A percentile compares a stretch with the other conserved stretches of the same genome.
phyloP scores from a whole-genome alignment of 2,797 vertebrate species.

The Lates japonicus region DNA sequence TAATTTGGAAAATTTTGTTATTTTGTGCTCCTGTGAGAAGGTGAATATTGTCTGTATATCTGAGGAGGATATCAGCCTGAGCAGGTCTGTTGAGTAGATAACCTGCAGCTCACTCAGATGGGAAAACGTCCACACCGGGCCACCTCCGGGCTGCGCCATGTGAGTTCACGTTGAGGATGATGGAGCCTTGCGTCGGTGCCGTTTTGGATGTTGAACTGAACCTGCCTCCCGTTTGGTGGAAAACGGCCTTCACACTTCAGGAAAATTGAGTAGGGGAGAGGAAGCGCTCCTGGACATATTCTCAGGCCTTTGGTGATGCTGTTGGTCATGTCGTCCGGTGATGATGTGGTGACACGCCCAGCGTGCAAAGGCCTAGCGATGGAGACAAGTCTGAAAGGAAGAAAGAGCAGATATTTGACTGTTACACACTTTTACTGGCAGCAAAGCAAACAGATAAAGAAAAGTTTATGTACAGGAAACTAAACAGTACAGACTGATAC shows the following conservation, averaged over 20 bases:
- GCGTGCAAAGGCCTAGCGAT: conserved; percentile 89
- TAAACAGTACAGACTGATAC: background rate
- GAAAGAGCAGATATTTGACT: no score
- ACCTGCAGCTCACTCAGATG: conserved; percentile 97
- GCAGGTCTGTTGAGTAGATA: conserved; percentile 95
- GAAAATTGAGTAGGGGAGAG: conserved; percentile 95
- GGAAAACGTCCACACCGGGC: conserved; percentile 89
- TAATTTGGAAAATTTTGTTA: background rate
- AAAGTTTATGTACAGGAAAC: background rate
- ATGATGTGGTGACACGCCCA: conserved; percentile 97
- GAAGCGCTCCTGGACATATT: conserved; percentile 99
- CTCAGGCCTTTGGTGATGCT: conserved; percentile 97
- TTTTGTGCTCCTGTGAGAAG: background rate
- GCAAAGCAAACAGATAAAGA: background rate
- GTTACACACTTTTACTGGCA: background rate
- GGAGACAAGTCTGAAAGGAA: conserved; percentile 89
- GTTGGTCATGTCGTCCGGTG: conserved; percentile 98
- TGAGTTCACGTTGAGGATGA: conserved; percentile 98
- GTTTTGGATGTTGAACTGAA: conserved; percentile 98
- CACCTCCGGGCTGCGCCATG: conserved; percentile 90
- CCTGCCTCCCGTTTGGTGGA: conserved; percentile 90
- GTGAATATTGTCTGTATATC: conserved; percentile 70
- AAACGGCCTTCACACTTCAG: conserved; percentile 94
- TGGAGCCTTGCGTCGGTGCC: conserved; percentile 95
- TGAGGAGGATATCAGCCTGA: conserved; percentile 92